phyloP scores from a whole-genome alignment of 2,888 invertebrate genomes.

The Amphipyra tragopoginis region DNA sequence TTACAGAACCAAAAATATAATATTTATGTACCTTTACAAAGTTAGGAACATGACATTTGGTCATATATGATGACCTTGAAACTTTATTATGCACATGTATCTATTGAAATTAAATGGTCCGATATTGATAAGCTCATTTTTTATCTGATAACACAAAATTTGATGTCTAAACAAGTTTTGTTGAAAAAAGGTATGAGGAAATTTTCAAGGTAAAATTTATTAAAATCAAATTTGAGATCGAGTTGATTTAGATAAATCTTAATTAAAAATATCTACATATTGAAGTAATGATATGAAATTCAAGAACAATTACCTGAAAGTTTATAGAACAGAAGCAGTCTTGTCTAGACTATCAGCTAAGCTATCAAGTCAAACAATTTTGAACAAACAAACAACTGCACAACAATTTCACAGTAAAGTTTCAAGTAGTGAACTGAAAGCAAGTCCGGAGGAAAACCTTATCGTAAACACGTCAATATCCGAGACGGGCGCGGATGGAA shows the following conservation, averaged over 20 bases:
- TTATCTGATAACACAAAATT: conserved; percentile 51
- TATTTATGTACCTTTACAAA: conserved; percentile 8
- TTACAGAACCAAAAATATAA: conserved; percentile 3
- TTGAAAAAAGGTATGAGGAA: conserved; percentile 7
- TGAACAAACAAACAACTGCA: conserved; percentile 52
- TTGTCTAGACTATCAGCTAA: conserved; percentile 33
- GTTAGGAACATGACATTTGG: conserved; percentile 6
- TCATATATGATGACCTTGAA: conserved; percentile 43
- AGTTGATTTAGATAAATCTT: too few species aligned
- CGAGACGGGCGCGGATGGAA: conserved; percentile 77
- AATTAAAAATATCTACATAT: too few species aligned
- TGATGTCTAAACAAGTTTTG: conserved; percentile 15
- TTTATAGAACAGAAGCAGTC: conserved; percentile 70
- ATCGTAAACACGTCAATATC: conserved; percentile 73
- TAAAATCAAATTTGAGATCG: too few species aligned
- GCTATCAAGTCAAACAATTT: conserved; percentile 33
- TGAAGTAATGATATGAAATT: conserved; percentile 9
- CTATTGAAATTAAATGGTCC: conserved; percentile 46
- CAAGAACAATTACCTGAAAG: conserved; percentile 61
- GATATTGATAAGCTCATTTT: conserved; percentile 47
- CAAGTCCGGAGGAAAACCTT: conserved; percentile 48
- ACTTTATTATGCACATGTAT: conserved; percentile 22
- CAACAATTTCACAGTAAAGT: conserved; percentile 54
- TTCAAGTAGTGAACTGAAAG: conserved; percentile 49
- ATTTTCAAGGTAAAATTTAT: too few species aligned